Evolutionary conservation across 2,113 vertebrate genomes (phyloP).

Genomic region (Dinomys branickii): DNA sequence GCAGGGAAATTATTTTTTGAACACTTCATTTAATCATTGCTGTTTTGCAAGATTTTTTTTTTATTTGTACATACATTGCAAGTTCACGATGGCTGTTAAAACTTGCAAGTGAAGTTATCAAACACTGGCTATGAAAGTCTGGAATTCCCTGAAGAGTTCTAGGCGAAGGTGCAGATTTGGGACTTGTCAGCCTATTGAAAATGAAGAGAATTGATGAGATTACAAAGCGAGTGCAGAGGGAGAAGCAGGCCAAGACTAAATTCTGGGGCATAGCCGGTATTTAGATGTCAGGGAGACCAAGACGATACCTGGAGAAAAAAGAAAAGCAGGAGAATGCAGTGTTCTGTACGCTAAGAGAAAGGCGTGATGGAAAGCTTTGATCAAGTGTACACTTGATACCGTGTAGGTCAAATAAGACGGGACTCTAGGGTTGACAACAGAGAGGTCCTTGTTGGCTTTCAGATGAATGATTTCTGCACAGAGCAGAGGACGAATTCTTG

Average conservation of each 20-base stretch:
- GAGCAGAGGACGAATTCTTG: background rate
- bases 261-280: background rate
- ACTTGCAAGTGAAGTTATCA: background rate
- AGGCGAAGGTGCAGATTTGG: background rate
- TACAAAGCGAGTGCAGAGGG: background rate
- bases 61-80: background rate
- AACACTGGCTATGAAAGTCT: background rate
- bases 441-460: background rate
- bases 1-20: background rate
- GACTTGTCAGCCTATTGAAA: slow-evolving; percentile 6
- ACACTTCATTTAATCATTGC: background rate
- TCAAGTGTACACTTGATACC: background rate
- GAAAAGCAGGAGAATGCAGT: background rate
- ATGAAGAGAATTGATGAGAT: background rate
- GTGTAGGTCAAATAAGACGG: background rate
- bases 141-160: background rate
- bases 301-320: background rate
- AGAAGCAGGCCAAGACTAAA: background rate
- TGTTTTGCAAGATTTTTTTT: background rate
- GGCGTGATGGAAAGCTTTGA: background rate
- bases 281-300: background rate
- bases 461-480: background rate
- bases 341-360: background rate
- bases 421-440: background rate
- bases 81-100: background rate